These are phyloP conservation scores for Diglossa cyanea DNA, from an alignment of 2,797 vertebrate genomes.

Conservation along the genomic window DNA sequence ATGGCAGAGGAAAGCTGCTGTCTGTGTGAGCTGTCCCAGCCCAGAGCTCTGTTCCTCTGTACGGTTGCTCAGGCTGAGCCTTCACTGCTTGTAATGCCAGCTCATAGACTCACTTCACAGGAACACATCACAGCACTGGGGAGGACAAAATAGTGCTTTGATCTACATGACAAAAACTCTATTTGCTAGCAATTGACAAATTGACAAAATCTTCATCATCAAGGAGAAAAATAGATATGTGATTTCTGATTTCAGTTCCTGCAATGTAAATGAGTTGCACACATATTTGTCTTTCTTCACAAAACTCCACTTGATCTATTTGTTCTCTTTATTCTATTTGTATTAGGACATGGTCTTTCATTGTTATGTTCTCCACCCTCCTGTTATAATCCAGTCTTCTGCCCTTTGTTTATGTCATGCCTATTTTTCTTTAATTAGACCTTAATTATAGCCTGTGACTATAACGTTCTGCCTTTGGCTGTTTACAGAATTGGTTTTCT, in stretches of 20 bases:
- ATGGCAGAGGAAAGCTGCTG: background rate
- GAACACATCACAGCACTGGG: background rate
- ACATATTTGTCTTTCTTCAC: background rate
- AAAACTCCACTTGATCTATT: background rate
- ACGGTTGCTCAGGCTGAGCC: rapidly evolving
- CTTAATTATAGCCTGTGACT: background rate
- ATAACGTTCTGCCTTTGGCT: conserved; percentile 14
- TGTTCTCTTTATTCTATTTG: background rate
- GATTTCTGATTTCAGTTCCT: background rate
- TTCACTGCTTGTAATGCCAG: background rate
- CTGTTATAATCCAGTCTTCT: background rate
- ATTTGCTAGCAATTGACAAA: background rate
- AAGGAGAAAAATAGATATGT: background rate
- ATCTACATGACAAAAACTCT: background rate
- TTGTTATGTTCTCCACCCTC: background rate
- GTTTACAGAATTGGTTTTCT: conserved; percentile 25
- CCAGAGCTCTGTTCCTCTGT: background rate
- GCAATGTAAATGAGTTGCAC: background rate
- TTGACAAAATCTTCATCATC: background rate
- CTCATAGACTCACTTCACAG: background rate
- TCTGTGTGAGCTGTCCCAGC: background rate
- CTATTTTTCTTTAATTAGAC: conserved; percentile 25
- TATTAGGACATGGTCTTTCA: background rate
- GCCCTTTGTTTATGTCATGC: conserved; percentile 2
- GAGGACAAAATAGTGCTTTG: background rate